These are phyloP conservation scores for Sebastiscus tertius DNA, from an alignment of 2,797 vertebrate genomes.

Conservation along the genomic window DNA sequence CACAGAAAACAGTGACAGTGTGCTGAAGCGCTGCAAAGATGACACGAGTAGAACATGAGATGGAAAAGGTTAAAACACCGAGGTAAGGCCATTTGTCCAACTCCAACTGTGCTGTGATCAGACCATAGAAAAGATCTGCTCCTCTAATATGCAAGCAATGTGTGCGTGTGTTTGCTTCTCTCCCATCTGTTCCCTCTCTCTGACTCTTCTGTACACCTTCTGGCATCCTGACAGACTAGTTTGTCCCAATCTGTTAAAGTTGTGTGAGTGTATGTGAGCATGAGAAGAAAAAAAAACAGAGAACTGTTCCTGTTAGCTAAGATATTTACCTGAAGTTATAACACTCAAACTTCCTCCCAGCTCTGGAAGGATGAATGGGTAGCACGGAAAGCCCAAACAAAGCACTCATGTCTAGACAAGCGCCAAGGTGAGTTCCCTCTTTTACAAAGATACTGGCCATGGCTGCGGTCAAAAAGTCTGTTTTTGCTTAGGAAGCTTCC, in stretches of 20 bases:
- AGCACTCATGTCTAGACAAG: neutral
- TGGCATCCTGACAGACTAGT: conserved; percentile 22
- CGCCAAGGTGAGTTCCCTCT: conserved; percentile 2
- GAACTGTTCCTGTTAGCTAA: neutral
- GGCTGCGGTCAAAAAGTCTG: no score
- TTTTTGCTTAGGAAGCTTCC: no score
- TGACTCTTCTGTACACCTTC: conserved; percentile 33
- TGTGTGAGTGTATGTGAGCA: neutral
- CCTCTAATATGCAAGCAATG: neutral
- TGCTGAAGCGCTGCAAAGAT: neutral
- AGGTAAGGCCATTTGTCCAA: neutral
- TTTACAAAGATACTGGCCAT: conserved; percentile 6
- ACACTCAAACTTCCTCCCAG: neutral
- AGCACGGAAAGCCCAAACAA: neutral
- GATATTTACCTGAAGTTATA: neutral
- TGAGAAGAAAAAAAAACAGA: neutral
- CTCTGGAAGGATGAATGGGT: neutral
- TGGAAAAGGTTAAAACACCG: neutral
- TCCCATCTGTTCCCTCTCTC: conserved; percentile 38
- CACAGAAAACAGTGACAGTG: neutral
- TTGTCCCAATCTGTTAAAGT: conserved; percentile 21
- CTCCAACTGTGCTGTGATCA: conserved; percentile 12
- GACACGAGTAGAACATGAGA: neutral
- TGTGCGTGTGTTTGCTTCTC: neutral
- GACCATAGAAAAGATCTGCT: neutral